Conservation (phyloP, 2,888 invertebrate genomes). For the Cenopis cana region DNA sequence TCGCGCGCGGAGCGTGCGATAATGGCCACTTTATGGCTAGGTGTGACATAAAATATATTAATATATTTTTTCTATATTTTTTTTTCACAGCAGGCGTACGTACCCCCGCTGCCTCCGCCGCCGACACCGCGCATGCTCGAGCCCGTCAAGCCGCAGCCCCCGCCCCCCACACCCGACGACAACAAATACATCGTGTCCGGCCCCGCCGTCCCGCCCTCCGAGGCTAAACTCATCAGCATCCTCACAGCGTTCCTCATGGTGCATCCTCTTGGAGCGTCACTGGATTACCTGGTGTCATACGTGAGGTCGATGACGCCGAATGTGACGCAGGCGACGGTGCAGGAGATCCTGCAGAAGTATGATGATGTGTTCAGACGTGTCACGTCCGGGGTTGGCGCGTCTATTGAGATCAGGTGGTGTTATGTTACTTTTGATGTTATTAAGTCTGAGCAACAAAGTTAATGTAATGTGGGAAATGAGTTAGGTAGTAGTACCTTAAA, state of each 20-base stretch:
- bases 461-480: not conserved
- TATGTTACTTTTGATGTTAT: slow-evolving; percentile 65
- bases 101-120: slow-evolving; percentile 54
- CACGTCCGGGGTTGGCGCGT: slow-evolving; percentile 62
- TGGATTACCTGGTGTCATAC: slow-evolving; percentile 70
- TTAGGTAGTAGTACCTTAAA: not conserved
- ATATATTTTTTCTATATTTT: not conserved
- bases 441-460: slow-evolving; percentile 49
- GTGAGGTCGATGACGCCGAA: slow-evolving; percentile 65
- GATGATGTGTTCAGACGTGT: slow-evolving; percentile 63
- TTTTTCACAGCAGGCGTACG: slow-evolving; percentile 45
- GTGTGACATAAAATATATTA: too few relatives aligned
- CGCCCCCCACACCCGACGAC: slow-evolving; percentile 55
- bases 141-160: slow-evolving; percentile 47
- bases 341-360: slow-evolving; percentile 62
- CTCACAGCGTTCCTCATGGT: slow-evolving; percentile 73
- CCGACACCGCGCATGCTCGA: slow-evolving; percentile 48
- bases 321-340: slow-evolving; percentile 59
- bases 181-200: slow-evolving; percentile 48
- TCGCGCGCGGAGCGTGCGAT: too few relatives aligned
- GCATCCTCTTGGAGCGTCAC: slow-evolving; percentile 69
- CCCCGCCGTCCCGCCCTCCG: slow-evolving; percentile 56
- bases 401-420: slow-evolving; percentile 66
- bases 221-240: slow-evolving; percentile 74
- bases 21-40: too few relatives aligned